These are phyloP conservation scores for Brenthis hecate DNA, from an alignment of 2,888 invertebrate genomes.

Conservation along the genomic window DNA sequence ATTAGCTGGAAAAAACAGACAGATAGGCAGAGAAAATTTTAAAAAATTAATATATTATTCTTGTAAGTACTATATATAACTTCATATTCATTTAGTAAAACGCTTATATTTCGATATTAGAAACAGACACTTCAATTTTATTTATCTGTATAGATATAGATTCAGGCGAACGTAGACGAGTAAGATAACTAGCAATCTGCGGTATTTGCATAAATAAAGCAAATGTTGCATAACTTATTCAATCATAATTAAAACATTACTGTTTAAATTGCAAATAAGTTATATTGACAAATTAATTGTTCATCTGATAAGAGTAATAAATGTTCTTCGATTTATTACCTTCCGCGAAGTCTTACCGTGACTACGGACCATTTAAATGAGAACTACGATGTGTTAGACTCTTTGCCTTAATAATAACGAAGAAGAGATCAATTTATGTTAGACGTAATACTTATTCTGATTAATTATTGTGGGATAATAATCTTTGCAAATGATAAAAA, in stretches of 20 bases:
- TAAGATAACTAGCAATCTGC: neutral
- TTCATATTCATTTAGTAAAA: no score
- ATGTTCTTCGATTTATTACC: constrained; percentile 41
- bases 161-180: no score
- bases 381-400: constrained; percentile 12
- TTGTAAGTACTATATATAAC: no score
- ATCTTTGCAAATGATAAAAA: neutral
- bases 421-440: constrained; percentile 18
- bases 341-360: constrained; percentile 24
- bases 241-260: constrained; percentile 2
- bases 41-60: no score
- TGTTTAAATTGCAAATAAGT: constrained; percentile 20
- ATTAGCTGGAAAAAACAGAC: no score
- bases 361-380: constrained; percentile 25
- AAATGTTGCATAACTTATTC: constrained; percentile 1
- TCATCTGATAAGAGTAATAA: constrained; percentile 43
- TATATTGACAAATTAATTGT: constrained; percentile 43
- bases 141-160: no score
- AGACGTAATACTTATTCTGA: constrained; percentile 2
- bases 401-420: neutral
- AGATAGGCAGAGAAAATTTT: no score
- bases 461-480: neutral
- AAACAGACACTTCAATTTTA: no score
- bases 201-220: neutral
- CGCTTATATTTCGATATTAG: no score